Percentiles rank a stretch among this genome's conserved stretches.
Evolutionary conservation across 2,888 invertebrate genomes (phyloP).

Genomic region (Ferdinandea cuprea): DNA sequence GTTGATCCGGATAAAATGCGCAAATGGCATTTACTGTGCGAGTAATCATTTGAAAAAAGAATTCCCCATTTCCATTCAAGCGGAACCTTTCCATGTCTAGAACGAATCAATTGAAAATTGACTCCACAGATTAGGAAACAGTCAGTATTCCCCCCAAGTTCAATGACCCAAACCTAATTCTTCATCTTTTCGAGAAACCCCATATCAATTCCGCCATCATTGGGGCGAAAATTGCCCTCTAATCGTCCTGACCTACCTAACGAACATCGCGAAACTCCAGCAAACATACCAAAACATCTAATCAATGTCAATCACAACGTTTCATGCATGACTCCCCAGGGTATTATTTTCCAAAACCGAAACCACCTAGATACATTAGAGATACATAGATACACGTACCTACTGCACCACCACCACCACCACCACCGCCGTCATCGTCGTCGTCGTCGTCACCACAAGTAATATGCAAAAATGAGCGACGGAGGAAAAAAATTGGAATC

Average conservation of each 20-base stretch:
- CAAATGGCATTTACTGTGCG: no score
- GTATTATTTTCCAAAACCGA: slow-evolving; percentile 68
- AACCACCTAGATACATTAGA: slow-evolving; percentile 26
- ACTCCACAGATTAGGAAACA: slow-evolving; percentile 22
- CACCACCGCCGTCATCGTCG: slow-evolving; percentile 8
- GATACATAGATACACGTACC: no score
- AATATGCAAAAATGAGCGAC: slow-evolving; percentile 52
- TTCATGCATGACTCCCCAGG: slow-evolving; percentile 73
- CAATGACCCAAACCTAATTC: slow-evolving; percentile 44
- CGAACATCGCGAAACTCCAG: slow-evolving; percentile 63
- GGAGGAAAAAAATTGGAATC: slow-evolving; percentile 25
- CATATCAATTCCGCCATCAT: slow-evolving; percentile 62
- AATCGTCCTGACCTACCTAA: slow-evolving; percentile 74
- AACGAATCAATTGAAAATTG: slow-evolving; percentile 66
- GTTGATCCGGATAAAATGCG: no score
- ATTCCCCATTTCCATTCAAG: slow-evolving; percentile 8
- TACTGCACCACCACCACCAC: no score
- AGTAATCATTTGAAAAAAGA: not conserved
- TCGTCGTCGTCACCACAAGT: slow-evolving; percentile 36
- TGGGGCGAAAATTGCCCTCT: slow-evolving; percentile 63
- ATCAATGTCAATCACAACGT: slow-evolving; percentile 74
- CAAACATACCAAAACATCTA: slow-evolving; percentile 73
- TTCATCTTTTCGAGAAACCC: slow-evolving; percentile 39
- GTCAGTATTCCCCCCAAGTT: not conserved
- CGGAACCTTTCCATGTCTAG: slow-evolving; percentile 12